These are phyloP conservation scores for Avahi laniger DNA, from an alignment of 2,797 vertebrate genomes.

Conservation along the genomic window DNA sequence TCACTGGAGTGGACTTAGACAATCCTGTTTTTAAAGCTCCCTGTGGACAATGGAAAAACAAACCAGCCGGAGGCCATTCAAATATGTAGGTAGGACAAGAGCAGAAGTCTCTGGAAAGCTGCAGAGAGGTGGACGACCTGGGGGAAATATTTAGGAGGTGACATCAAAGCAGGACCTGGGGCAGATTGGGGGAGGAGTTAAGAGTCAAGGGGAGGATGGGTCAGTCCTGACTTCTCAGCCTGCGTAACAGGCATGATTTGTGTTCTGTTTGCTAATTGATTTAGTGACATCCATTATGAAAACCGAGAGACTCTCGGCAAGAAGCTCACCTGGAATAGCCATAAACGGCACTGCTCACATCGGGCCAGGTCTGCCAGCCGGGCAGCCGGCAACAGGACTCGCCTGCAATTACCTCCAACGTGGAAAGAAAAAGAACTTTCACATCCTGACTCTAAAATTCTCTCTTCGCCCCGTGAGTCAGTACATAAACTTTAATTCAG, in stretches of 20 bases:
- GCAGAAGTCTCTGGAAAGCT: neutral
- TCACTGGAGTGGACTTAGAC: neutral
- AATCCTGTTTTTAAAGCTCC: neutral
- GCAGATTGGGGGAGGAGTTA: fast-evolving
- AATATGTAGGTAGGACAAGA: neutral
- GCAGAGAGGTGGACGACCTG: neutral
- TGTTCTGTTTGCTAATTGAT: conserved; percentile 23
- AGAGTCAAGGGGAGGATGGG: neutral
- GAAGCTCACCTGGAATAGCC: neutral
- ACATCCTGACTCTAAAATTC: conserved; percentile 69
- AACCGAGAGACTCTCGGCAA: neutral
- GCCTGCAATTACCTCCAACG: conserved; percentile 47
- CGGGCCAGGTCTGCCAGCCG: neutral
- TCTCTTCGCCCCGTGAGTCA: conserved; percentile 65
- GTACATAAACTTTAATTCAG: conserved; percentile 76
- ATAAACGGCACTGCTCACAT: neutral
- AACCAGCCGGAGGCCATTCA: neutral
- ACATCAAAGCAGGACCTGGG: neutral
- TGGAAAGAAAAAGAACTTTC: conserved; percentile 72
- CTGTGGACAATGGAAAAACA: neutral
- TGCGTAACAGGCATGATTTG: neutral
- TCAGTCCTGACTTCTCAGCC: neutral
- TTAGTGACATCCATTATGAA: neutral
- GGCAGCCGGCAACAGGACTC: neutral
- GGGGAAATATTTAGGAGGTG: neutral